These are phyloP conservation scores for Alviniconcha strummeri DNA, from an alignment of 2,888 invertebrate genomes.

Conservation along the genomic window DNA sequence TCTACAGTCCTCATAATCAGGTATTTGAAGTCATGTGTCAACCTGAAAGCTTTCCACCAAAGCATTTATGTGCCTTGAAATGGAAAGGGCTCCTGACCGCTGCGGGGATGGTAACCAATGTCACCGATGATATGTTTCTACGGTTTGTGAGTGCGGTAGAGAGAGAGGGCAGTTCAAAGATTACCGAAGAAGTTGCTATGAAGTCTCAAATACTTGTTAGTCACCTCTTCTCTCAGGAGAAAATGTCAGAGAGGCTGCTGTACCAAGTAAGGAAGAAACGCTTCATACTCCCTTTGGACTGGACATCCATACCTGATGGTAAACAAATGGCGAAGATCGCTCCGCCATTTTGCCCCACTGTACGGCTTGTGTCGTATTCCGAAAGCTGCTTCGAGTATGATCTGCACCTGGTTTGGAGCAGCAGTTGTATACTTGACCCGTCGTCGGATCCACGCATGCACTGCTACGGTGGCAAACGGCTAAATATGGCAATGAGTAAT, in stretches of 20 bases:
- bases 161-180: slow-evolving; percentile 7
- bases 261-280: slow-evolving; percentile 28
- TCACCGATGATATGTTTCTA: slow-evolving; percentile 40
- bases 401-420: slow-evolving; percentile 29
- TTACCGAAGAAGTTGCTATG: slow-evolving; percentile 24
- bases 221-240: slow-evolving; percentile 28
- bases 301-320: background rate
- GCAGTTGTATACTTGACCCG: slow-evolving; percentile 27
- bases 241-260: slow-evolving; percentile 17
- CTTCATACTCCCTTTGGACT: slow-evolving; percentile 34
- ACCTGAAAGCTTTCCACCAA: slow-evolving; percentile 47
- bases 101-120: slow-evolving; percentile 38
- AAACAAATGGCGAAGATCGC: background rate
- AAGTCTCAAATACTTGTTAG: slow-evolving; percentile 34
- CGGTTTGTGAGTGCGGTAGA: slow-evolving; percentile 41
- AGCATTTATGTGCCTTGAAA: background rate
- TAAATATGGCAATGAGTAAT: background rate
- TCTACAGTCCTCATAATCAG: slow-evolving; percentile 49
- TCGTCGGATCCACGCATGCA: slow-evolving; percentile 2
- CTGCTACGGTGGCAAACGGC: background rate
- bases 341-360: slow-evolving; percentile 14
- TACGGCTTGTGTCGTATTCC: slow-evolving; percentile 20
- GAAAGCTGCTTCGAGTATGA: slow-evolving; percentile 16
- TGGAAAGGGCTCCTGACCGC: slow-evolving; percentile 38
- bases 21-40: slow-evolving; percentile 52